A percentile compares a stretch with the other conserved stretches of the same genome.
Conservation (phyloP, 2,888 invertebrate genomes). For the Xanthostigma xanthostigma region DNA sequence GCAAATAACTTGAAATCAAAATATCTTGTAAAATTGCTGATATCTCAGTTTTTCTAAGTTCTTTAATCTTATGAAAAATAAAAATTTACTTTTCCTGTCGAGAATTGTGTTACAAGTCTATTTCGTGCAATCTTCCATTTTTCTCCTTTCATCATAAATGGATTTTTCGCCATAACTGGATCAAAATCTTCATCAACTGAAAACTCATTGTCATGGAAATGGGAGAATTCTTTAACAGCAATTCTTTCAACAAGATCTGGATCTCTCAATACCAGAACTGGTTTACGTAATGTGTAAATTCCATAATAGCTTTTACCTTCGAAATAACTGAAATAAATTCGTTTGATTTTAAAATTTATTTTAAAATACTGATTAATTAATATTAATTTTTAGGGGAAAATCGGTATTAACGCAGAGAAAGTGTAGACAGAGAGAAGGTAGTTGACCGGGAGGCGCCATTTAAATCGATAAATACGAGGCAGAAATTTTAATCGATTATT, state of each 20-base stretch:
- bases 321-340: slow-evolving; percentile 18
- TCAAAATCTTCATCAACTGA: slow-evolving; percentile 27
- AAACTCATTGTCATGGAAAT: slow-evolving; percentile 26
- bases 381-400: no score
- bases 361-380: no score
- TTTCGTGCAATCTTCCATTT: slow-evolving; percentile 33
- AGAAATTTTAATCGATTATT: no score
- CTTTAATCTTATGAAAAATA: slow-evolving; percentile 14
- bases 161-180: slow-evolving; percentile 30
- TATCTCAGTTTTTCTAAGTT: background rate
- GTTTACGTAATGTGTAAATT: slow-evolving; percentile 20
- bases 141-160: slow-evolving; percentile 30
- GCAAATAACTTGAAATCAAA: no score
- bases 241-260: slow-evolving; percentile 24
- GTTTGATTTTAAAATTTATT: background rate
- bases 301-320: slow-evolving; percentile 22
- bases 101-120: slow-evolving; percentile 33
- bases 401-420: no score
- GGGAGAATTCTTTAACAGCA: slow-evolving; percentile 22
- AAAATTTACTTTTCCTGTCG: slow-evolving; percentile 27
- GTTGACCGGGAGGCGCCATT: no score
- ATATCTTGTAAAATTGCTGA: no score
- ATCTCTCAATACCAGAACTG: slow-evolving; percentile 22
- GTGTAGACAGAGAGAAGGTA: no score
- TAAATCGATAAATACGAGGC: no score